Evolutionary conservation across 2,888 invertebrate species (phyloP).

Genomic region (Poecilus cupreus): DNA sequence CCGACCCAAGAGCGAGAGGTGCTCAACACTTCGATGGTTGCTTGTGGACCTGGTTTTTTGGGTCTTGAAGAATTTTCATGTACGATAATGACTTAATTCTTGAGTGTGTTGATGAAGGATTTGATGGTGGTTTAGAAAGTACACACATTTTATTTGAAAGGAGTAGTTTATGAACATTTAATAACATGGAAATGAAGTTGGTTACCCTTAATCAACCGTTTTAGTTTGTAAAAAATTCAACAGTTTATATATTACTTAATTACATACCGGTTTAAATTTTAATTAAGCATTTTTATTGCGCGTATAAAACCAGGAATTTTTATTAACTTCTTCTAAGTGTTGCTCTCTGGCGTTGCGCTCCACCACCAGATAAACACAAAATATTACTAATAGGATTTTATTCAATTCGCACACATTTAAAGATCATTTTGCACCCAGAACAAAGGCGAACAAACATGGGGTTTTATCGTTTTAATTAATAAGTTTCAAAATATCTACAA

Average conservation of each 20-base stretch:
- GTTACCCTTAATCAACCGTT: background rate
- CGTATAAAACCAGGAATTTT: slow-evolving; percentile 57
- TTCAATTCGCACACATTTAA: no score
- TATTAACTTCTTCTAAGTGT: no score
- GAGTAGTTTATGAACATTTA: no score
- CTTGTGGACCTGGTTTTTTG: slow-evolving; percentile 43
- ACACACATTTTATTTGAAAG: no score
- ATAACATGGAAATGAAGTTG: background rate
- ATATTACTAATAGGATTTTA: no score
- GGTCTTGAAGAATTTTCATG: slow-evolving; percentile 53
- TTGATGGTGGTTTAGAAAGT: background rate
- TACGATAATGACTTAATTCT: slow-evolving; percentile 56
- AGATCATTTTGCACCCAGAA: no score
- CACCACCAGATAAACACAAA: no score
- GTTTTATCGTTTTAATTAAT: no score
- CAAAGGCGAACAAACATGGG: no score
- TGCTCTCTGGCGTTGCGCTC: no score
- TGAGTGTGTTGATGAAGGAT: background rate
- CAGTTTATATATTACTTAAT: slow-evolving; percentile 36
- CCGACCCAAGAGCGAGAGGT: background rate
- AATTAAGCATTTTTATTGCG: slow-evolving; percentile 44
- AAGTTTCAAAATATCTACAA: no score
- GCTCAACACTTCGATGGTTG: background rate
- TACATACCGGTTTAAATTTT: slow-evolving; percentile 44
- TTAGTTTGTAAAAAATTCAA: background rate